Percentiles rank a stretch among this genome's conserved stretches.
Evolutionary conservation across 1,140 invertebrate species (phyloP).

Genomic region (Triops longicaudatus): DNA sequence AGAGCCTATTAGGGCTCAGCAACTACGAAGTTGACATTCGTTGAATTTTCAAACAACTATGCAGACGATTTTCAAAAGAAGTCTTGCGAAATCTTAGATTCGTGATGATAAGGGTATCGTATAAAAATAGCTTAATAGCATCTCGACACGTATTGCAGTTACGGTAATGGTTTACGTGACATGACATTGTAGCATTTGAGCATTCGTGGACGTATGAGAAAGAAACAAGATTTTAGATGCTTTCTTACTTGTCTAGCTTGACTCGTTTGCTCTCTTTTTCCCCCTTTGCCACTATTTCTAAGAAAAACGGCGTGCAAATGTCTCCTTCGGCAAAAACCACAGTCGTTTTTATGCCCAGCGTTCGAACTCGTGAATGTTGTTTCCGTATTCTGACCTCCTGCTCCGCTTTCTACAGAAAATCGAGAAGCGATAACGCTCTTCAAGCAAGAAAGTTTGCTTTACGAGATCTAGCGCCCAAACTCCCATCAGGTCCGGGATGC

Average conservation of each 20-base stretch:
- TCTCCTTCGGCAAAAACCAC: neutral
- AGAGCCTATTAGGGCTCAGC: too few relatives aligned
- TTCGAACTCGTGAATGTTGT: neutral
- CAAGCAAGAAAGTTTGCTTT: too few relatives aligned
- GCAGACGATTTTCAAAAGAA: too few relatives aligned
- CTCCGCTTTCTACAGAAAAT: too few relatives aligned
- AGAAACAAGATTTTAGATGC: neutral
- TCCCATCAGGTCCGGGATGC: too few relatives aligned
- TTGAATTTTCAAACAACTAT: too few relatives aligned
- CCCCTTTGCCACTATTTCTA: neutral
- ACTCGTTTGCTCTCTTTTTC: neutral
- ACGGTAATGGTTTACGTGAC: slow-evolving; percentile 1
- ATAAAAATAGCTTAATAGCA: neutral
- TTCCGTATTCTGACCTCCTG: too few relatives aligned
- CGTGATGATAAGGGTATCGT: too few relatives aligned
- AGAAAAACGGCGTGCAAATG: neutral
- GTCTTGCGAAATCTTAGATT: too few relatives aligned
- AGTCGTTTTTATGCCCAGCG: neutral
- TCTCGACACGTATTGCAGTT: neutral
- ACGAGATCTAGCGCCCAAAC: too few relatives aligned
- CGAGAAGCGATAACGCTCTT: too few relatives aligned
- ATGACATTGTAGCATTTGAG: neutral
- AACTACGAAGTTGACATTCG: too few relatives aligned
- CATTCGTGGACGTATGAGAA: neutral
- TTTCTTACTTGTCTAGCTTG: neutral